phyloP scores from a whole-genome alignment of 2,888 invertebrate species.

The Doris montereyensis region DNA sequence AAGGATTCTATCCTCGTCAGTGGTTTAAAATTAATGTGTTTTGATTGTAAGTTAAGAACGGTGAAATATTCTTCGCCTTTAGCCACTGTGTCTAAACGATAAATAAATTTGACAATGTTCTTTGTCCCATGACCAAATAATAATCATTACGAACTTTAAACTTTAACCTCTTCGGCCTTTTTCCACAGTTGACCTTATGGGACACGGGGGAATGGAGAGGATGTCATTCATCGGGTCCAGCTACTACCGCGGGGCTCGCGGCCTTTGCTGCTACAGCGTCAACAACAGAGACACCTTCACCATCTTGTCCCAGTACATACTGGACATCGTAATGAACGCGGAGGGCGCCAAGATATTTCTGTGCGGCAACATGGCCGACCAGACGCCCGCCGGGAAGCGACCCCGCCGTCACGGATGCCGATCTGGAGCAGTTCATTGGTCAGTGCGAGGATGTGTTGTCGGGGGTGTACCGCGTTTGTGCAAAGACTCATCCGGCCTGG shows the following conservation, averaged over 20 bases:
- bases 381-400: conserved; percentile 79
- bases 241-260: conserved; percentile 96
- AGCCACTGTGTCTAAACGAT: too few species aligned
- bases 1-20: too few species aligned
- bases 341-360: conserved; percentile 96
- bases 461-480: conserved; percentile 90
- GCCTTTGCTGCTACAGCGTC: conserved; percentile 90
- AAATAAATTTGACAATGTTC: too few species aligned
- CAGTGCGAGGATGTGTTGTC: conserved; percentile 93
- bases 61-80: too few species aligned
- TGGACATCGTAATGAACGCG: conserved; percentile 86
- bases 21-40: too few species aligned
- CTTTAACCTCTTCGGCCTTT: too few species aligned
- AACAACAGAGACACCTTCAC: conserved; percentile 95
- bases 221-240: conserved; percentile 95
- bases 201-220: conserved; percentile 98
- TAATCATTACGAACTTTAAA: too few species aligned
- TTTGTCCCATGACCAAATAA: too few species aligned
- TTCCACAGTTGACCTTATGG: conserved; percentile 89
- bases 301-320: conserved; percentile 89
- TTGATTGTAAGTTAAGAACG: too few species aligned
- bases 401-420: conserved; percentile 83
- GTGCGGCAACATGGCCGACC: conserved; percentile 92
- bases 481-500: conserved; percentile 87
- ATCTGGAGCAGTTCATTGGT: conserved; percentile 88